Evolutionary conservation across 2,888 invertebrate genomes (phyloP).

Genomic region (Hirtodrosophila histrioides): DNA sequence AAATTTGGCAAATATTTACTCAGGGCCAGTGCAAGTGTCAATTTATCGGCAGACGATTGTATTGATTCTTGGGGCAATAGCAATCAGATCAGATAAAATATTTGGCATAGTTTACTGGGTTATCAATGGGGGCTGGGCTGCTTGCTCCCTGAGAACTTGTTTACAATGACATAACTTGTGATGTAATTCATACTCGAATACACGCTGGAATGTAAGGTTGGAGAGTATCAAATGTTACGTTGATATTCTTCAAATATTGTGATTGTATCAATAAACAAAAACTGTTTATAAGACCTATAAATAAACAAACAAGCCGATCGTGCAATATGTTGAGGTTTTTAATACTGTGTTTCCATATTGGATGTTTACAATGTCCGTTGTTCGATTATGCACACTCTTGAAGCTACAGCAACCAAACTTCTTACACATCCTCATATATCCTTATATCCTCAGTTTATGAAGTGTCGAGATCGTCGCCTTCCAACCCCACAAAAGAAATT

Average conservation of each 20-base stretch:
- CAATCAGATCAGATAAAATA: slow-evolving; percentile 61
- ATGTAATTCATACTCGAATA: slow-evolving; percentile 15
- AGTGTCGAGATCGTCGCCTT: too few species aligned
- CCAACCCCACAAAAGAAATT: too few species aligned
- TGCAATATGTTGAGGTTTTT: too few species aligned
- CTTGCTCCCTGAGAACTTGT: slow-evolving; percentile 34
- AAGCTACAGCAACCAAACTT: too few species aligned
- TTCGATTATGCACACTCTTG: too few species aligned
- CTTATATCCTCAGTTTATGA: too few species aligned
- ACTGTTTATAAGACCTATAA: slow-evolving; percentile 11
- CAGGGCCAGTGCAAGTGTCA: slow-evolving; percentile 51
- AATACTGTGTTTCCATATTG: too few species aligned
- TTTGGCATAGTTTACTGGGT: slow-evolving; percentile 59
- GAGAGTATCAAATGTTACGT: slow-evolving; percentile 15
- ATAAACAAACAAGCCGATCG: not conserved
- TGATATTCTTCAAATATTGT: slow-evolving; percentile 26
- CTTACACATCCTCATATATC: too few species aligned
- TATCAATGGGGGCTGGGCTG: slow-evolving; percentile 22
- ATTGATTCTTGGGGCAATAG: slow-evolving; percentile 49
- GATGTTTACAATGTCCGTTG: too few species aligned
- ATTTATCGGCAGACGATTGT: slow-evolving; percentile 42
- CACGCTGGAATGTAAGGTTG: slow-evolving; percentile 39
- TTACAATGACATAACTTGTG: slow-evolving; percentile 49
- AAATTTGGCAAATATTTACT: slow-evolving; percentile 60
- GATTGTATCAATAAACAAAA: slow-evolving; percentile 41